Percentiles rank a stretch among this genome's conserved stretches.
These are phyloP conservation scores for Opisthocomus hoazin DNA, from an alignment of 2,113 vertebrate species.

Conservation along the genomic window DNA sequence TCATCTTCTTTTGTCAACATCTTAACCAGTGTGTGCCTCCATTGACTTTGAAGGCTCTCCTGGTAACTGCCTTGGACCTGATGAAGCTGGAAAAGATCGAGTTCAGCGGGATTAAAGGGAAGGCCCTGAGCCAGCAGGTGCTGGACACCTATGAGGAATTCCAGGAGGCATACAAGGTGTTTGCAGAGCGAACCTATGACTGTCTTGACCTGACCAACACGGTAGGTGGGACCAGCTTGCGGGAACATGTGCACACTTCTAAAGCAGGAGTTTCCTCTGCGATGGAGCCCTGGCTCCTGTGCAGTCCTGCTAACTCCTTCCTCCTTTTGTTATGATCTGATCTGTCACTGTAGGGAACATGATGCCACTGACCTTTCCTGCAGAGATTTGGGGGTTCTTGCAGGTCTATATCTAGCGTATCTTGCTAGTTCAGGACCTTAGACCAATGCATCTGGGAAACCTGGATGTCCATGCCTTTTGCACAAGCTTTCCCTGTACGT, in stretches of 20 bases:
- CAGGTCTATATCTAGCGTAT: neutral
- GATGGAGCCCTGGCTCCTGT: fast-evolving
- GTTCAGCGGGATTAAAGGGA: conserved; percentile 83
- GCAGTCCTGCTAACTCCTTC: neutral
- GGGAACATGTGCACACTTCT: too few relatives aligned
- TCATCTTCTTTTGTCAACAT: neutral
- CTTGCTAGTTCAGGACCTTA: neutral
- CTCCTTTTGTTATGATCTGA: neutral
- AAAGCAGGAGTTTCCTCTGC: neutral
- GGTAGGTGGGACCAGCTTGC: conserved; percentile 62
- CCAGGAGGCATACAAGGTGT: conserved; percentile 70
- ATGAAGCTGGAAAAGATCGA: conserved; percentile 86
- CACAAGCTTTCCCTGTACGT: neutral
- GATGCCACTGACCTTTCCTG: neutral
- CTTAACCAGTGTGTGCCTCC: neutral
- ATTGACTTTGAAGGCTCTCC: conserved; percentile 70
- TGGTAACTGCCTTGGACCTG: conserved; percentile 82
- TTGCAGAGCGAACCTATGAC: conserved; percentile 78
- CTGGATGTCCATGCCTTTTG: neutral
- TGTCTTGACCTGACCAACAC: conserved; percentile 76
- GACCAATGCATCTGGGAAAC: neutral
- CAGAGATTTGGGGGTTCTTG: neutral
- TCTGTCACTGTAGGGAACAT: neutral
- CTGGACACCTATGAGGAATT: conserved; percentile 79
- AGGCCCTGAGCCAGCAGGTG: conserved; percentile 78